Conservation (phyloP, 2,113 vertebrate species). For the Varanus komodoensis region DNA sequence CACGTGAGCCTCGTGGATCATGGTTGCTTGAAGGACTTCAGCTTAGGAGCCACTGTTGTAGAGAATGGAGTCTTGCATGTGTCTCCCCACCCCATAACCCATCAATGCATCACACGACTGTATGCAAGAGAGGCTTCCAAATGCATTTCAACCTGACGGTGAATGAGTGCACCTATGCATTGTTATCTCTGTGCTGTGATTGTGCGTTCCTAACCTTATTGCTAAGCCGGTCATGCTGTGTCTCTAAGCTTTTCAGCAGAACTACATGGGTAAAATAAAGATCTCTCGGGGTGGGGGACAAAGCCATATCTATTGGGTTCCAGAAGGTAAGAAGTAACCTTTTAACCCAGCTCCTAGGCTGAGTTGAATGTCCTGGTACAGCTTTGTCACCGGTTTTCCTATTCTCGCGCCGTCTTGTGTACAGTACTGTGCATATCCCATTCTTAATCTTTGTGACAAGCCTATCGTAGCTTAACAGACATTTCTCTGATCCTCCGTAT, state of each 20-base stretch:
- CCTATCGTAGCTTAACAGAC: conserved; percentile 46
- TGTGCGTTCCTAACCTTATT: background rate
- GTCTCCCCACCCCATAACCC: background rate
- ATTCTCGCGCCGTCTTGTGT: conserved; percentile 39
- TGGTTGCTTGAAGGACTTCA: background rate
- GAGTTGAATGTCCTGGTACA: conserved; percentile 24
- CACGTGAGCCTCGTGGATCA: background rate
- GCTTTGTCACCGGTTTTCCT: background rate
- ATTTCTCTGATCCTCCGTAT: conserved; percentile 28
- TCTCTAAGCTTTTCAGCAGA: conserved; percentile 16
- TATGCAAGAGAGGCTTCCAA: conserved; percentile 23
- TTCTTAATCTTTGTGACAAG: conserved; percentile 44
- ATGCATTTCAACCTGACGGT: background rate
- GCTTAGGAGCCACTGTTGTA: conserved; percentile 19
- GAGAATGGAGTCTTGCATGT: background rate
- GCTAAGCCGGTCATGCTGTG: background rate
- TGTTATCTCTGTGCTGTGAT: background rate
- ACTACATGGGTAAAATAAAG: background rate
- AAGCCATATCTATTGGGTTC: background rate
- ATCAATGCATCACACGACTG: conserved; percentile 5
- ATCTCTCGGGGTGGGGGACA: background rate
- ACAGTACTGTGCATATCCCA: background rate
- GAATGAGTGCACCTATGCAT: background rate
- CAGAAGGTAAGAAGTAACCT: conserved; percentile 6
- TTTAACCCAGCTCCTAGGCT: background rate